Conservation (phyloP, 1,140 invertebrate genomes). For the Drosophila mayri region DNA sequence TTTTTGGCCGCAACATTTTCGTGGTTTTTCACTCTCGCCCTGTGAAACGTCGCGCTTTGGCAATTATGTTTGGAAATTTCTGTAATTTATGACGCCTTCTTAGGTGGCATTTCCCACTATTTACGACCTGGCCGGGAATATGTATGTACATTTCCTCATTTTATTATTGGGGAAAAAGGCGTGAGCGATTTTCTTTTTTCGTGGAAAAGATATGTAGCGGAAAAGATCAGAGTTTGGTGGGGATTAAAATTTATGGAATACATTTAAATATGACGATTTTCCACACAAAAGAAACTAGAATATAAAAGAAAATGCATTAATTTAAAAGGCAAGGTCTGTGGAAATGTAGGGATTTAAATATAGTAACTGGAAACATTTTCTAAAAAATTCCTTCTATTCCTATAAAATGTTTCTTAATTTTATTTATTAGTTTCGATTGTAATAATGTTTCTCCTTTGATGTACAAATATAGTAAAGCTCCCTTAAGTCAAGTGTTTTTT, state of each 20-base stretch:
- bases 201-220: not conserved
- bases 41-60: slow-evolving; percentile 41
- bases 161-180: slow-evolving; percentile 17
- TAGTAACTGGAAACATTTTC: no score
- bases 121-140: slow-evolving; percentile 23
- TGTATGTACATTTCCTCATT: slow-evolving; percentile 32
- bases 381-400: no score
- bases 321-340: not conserved
- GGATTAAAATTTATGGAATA: slow-evolving; percentile 11
- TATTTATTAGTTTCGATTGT: not conserved
- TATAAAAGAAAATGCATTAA: slow-evolving; percentile 1
- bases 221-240: not conserved
- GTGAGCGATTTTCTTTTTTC: slow-evolving; percentile 8
- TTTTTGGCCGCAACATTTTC: slow-evolving; percentile 59
- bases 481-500: no score
- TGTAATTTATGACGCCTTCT: slow-evolving; percentile 50
- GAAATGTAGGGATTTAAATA: not conserved
- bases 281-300: not conserved
- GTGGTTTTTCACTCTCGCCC: slow-evolving; percentile 49
- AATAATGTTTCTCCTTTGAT: not conserved
- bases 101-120: slow-evolving; percentile 40
- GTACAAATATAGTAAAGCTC: not conserved
- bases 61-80: slow-evolving; percentile 60
- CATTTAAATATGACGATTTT: slow-evolving; percentile 8
- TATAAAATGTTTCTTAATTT: not conserved